Conservation (phyloP, 2,113 vertebrate species). For the Probosciger aterrimus region DNA sequence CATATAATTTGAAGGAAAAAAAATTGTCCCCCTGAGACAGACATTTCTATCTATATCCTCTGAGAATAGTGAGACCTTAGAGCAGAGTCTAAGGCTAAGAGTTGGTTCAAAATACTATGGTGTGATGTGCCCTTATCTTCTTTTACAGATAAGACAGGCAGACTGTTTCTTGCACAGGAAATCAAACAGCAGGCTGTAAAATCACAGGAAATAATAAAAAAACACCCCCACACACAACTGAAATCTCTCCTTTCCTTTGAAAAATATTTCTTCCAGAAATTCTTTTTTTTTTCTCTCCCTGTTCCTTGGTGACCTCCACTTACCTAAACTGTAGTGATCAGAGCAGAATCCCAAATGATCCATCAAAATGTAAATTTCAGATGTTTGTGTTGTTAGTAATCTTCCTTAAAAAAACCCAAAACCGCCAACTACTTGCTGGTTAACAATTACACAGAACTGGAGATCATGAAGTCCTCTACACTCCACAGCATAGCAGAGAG, state of each 20-base stretch:
- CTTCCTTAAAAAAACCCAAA: not conserved
- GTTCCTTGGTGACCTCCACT: not conserved
- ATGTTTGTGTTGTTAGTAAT: not conserved
- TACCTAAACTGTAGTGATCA: not conserved
- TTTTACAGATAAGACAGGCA: slow-evolving; percentile 53
- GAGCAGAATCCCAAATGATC: not conserved
- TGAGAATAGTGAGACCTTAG: slow-evolving; percentile 57
- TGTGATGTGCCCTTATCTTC: slow-evolving; percentile 61
- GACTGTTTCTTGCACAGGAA: slow-evolving; percentile 40
- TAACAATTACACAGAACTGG: not conserved
- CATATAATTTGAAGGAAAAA: slow-evolving; percentile 58
- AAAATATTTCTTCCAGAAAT: slow-evolving; percentile 7
- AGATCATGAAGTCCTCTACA: not conserved
- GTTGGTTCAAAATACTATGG: slow-evolving; percentile 39
- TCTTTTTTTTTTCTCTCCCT: not conserved
- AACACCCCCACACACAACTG: not conserved
- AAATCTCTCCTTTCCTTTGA: slow-evolving; percentile 14
- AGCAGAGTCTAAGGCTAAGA: slow-evolving; percentile 47
- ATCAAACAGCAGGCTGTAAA: slow-evolving; percentile 56
- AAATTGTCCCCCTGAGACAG: slow-evolving; percentile 24
- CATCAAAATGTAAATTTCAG: not conserved
- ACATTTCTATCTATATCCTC: slow-evolving; percentile 58
- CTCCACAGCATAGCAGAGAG: not conserved
- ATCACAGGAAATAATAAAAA: slow-evolving; percentile 36
- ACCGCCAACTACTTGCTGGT: not conserved